Base-by-base conservation (phyloP, 2,888 invertebrate genomes). In the Magallana nippona region DNA sequence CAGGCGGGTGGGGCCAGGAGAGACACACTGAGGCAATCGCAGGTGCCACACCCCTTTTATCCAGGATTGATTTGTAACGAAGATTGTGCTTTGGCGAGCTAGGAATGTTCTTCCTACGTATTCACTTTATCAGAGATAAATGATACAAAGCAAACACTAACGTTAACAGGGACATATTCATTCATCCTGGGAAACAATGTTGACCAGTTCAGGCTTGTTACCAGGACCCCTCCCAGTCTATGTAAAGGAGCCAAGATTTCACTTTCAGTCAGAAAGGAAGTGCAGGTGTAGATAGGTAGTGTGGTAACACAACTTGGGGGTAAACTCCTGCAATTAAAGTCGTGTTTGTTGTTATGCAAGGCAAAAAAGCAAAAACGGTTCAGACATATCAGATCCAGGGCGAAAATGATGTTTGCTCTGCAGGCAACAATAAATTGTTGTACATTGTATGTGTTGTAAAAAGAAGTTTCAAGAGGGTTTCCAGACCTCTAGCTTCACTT, bases 71-170 rank as follows among this genome's bases (percentile, higher is more conserved):
- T 60, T 15, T 22, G 27, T 32, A 27, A 71, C 15, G 2, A 27
- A 32, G n/a, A 32, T 27, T 32, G 10, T 22, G 15, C 32, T 71
- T 19, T 71, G 27, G 17, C 22, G 32, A 71, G 13, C 27, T 71
- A 71, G 71, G 71, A 71, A 71, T 71, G 71, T 71, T 71, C 71
- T 71, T 27, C 71, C 71, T 71, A 27, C 27, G 71, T 22, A 32
- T 22, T 71, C 71, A 71, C 71, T 71, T 71, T 27, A 27, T 32
- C 22, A 32, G 32, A 32, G 32, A 27, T 27, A 27, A 71, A 71
- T 71, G 71, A 22, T 71, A 22, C 71, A 71, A 71, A 71, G 27
- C 71, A 71, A 71, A 71, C 44, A 44, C 44, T 44, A 44, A 44
- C 44, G 44, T 44, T 44, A 8, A 44, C 71, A 71, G 71, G 71